phyloP scores from a whole-genome alignment of 2,797 vertebrate genomes.

The Peromyscus aztecus region DNA sequence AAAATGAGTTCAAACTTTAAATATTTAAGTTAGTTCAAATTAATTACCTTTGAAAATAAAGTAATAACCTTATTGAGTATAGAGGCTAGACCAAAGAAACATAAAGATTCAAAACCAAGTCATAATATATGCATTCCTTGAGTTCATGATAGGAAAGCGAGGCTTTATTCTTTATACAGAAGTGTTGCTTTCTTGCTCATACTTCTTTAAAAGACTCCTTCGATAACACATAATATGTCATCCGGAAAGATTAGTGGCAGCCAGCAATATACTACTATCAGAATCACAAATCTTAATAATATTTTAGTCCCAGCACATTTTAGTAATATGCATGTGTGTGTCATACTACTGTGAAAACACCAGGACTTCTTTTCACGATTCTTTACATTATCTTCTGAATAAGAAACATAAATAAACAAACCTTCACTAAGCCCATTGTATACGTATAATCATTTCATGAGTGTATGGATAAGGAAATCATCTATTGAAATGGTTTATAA shows the following conservation, averaged over 20 bases:
- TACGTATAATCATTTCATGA: not conserved
- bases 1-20: constrained; percentile 34
- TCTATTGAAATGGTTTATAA: constrained; percentile 2
- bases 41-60: constrained; percentile 64
- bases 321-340: constrained; percentile 10
- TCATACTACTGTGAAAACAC: not conserved
- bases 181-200: not conserved
- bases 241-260: not conserved
- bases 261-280: not conserved
- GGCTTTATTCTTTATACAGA: not conserved
- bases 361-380: not conserved
- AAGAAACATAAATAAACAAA: not conserved
- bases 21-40: constrained; percentile 55
- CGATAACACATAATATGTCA: not conserved
- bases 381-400: not conserved
- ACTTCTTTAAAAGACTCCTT: constrained; percentile 20
- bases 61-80: constrained; percentile 22
- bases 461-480: constrained; percentile 3
- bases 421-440: not conserved
- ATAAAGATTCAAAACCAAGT: constrained; percentile 45
- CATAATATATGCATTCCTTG: constrained; percentile 23
- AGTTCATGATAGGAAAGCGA: constrained; percentile 44
- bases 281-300: not conserved
- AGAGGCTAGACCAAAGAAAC: not conserved
- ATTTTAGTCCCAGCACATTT: not conserved